These are phyloP conservation scores for Sebastes minor DNA, from an alignment of 2,797 vertebrate genomes.

Conservation along the genomic window DNA sequence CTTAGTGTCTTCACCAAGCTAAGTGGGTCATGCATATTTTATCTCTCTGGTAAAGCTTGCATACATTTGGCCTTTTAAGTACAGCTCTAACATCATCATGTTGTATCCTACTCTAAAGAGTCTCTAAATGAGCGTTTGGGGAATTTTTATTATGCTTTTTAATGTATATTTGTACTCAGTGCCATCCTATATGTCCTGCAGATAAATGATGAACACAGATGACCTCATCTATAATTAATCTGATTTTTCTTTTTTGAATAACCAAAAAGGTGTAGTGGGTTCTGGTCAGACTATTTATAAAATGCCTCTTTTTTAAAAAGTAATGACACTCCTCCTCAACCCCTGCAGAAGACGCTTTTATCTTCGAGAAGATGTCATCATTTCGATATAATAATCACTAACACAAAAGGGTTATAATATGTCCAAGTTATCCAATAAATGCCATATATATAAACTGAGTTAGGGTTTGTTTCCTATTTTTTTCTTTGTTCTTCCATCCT, in stretches of 20 bases:
- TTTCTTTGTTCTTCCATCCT: neutral
- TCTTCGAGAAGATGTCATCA: neutral
- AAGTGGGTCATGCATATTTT: constrained; percentile 59
- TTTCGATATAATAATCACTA: neutral
- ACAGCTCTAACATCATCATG: constrained; percentile 8
- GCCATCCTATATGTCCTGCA: neutral
- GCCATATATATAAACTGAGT: neutral
- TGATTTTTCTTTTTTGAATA: neutral
- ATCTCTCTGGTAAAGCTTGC: constrained; percentile 22
- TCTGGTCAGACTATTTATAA: constrained; percentile 40
- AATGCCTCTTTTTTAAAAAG: constrained; percentile 30
- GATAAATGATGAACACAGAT: neutral
- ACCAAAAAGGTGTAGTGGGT: neutral
- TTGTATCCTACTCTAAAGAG: neutral
- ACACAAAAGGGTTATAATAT: neutral
- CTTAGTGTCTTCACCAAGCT: constrained; percentile 24
- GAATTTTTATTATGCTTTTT: neutral
- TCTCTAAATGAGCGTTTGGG: neutral
- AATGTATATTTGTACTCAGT: neutral
- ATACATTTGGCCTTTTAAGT: constrained; percentile 32
- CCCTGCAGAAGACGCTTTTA: neutral
- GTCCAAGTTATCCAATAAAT: neutral
- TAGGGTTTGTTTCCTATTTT: neutral
- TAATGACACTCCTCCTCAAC: constrained; percentile 3
- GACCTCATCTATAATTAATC: constrained; percentile 41